Conservation (phyloP, 2,797 vertebrate genomes). For the Pangasius macronema region DNA sequence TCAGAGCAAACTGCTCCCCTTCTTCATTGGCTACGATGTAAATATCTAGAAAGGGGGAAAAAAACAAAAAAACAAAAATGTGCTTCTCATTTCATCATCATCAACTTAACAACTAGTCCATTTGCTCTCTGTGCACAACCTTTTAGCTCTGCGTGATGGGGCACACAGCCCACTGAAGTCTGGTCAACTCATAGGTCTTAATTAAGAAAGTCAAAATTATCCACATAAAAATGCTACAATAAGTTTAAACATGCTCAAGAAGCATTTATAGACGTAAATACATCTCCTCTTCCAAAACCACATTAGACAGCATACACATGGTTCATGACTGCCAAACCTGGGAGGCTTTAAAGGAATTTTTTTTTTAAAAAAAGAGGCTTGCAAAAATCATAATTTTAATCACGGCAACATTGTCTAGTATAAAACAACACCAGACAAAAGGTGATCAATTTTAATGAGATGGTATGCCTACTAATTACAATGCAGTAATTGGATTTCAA, state of each 20-base stretch:
- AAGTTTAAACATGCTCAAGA: not conserved
- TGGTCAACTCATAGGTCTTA: not conserved
- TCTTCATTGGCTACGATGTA: conserved; percentile 91
- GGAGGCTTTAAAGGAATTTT: not conserved
- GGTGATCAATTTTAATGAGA: not conserved
- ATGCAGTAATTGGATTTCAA: not conserved
- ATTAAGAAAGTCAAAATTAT: not conserved
- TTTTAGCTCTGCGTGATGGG: not conserved
- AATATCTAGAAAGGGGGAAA: conserved; percentile 78
- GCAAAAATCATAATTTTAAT: not conserved
- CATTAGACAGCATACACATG: not conserved
- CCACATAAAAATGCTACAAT: not conserved
- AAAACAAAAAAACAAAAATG: not conserved
- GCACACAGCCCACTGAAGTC: too few species aligned
- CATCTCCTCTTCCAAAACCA: not conserved
- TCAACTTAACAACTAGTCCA: not conserved
- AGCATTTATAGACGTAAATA: not conserved
- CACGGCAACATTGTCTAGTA: not conserved
- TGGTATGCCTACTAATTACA: not conserved
- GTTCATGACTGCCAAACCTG: not conserved
- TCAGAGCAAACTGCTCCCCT: conserved; percentile 87
- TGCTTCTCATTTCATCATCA: not conserved
- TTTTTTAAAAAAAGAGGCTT: not conserved
- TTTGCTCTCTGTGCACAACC: too few species aligned
- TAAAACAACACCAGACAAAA: not conserved